These are phyloP conservation scores for Pseudorhombus dupliciocellatus DNA, from an alignment of 2,113 vertebrate species.

Conservation along the genomic window DNA sequence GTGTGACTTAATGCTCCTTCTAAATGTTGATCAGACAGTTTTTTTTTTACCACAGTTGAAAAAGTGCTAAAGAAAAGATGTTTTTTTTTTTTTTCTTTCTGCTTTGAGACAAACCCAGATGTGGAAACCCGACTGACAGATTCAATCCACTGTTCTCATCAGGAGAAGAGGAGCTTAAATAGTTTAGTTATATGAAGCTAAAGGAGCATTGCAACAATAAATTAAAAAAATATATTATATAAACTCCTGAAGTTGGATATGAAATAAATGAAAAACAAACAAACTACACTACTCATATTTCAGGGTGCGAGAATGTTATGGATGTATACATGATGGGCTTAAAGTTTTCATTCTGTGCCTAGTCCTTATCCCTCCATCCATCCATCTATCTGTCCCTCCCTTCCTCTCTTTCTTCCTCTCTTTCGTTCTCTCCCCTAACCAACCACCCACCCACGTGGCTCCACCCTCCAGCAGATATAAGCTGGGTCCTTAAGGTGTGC, in stretches of 20 bases:
- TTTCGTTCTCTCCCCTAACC: slow-evolving; percentile 44
- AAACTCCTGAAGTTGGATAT: too few relatives aligned
- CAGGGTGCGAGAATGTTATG: slow-evolving; percentile 35
- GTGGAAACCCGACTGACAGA: not conserved
- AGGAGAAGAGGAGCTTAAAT: not conserved
- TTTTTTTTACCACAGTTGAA: slow-evolving; percentile 12
- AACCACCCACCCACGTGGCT: slow-evolving; percentile 59
- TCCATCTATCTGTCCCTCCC: slow-evolving; percentile 31
- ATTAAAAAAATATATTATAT: not conserved
- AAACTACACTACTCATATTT: too few relatives aligned
- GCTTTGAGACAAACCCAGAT: slow-evolving; percentile 5
- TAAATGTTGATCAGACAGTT: slow-evolving; percentile 8
- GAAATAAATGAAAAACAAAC: slow-evolving; percentile 1
- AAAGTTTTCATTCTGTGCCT: slow-evolving; percentile 36
- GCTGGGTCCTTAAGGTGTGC: slow-evolving; percentile 66
- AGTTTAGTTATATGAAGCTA: not conserved
- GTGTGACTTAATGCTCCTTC: slow-evolving; percentile 26
- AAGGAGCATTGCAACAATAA: not conserved
- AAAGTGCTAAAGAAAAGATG: slow-evolving; percentile 20
- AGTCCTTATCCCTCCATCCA: slow-evolving; percentile 36
- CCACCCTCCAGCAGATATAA: slow-evolving; percentile 76
- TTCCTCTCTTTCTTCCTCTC: slow-evolving; percentile 12
- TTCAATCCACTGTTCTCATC: not conserved
- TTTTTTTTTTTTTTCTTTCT: slow-evolving; percentile 27
- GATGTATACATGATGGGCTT: slow-evolving; percentile 40